Evolutionary conservation across 35 echinoderm and acorn worm species (phyloP).

Genomic region (Diadema setosum): DNA sequence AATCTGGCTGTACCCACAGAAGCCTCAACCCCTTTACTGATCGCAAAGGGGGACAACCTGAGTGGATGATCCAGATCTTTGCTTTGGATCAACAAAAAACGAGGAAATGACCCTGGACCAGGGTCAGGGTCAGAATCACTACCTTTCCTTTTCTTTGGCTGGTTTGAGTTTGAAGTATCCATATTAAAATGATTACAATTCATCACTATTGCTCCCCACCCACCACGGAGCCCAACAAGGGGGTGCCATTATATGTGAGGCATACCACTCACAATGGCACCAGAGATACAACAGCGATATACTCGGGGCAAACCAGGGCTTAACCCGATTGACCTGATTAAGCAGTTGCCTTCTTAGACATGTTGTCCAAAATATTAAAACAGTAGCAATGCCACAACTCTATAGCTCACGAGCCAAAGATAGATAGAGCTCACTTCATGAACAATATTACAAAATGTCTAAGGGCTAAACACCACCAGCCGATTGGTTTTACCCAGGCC

Average conservation of each 20-base stretch:
- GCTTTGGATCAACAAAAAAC: too few relatives aligned
- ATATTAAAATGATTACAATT: neutral
- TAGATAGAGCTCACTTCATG: neutral
- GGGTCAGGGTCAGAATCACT: too few relatives aligned
- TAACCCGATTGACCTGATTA: neutral
- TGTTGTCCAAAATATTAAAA: neutral
- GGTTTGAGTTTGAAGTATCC: too few relatives aligned
- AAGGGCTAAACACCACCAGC: neutral
- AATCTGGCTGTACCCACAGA: too few relatives aligned
- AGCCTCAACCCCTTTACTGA: too few relatives aligned
- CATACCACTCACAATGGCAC: neutral
- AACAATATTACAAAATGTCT: neutral
- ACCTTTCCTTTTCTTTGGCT: too few relatives aligned
- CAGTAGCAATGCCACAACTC: too few relatives aligned
- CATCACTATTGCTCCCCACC: neutral
- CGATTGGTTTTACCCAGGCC: neutral
- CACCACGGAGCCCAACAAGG: neutral
- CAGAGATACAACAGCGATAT: neutral
- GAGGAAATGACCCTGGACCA: too few relatives aligned
- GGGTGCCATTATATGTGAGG: neutral
- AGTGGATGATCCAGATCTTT: too few relatives aligned
- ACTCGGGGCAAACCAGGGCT: neutral
- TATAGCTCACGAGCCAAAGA: too few relatives aligned
- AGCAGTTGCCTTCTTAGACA: neutral
- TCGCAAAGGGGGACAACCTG: too few relatives aligned